Evolutionary conservation across 2,888 invertebrate genomes (phyloP), one percentile per base, ranked within the genome.

Genomic region (Eretmocerus hayati): DNA sequence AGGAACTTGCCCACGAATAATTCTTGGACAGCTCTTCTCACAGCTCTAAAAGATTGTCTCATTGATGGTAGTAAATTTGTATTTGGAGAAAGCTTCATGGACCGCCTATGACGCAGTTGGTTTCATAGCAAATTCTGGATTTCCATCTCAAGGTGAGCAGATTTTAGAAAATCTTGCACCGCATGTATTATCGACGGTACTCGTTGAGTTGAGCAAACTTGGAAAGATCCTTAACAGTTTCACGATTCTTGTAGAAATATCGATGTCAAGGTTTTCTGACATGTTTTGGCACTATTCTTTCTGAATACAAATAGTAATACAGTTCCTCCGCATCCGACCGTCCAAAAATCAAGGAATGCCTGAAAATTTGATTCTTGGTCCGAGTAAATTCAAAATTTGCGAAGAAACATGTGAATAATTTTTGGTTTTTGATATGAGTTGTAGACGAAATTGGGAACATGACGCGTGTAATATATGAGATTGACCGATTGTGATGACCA

Each of bases 11-110:
- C 32, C 4, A 18, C 8, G 5, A 47, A 31, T 23, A 42, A 33
- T 20, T 51, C 51, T 2, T 70, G 68, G 67, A 57, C 63, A 2
- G 48, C 52, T 15, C 56, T 71, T 4, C 51, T 66, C 16, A 59
- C 59, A 21, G 55, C 58, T 9, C 51, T 71, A 13, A 43, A 59
- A 9, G 63, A 66, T 23, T 67, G 68, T 6, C 59, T 70, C 9
- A 54, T 57, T 3, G 68, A 69, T 32, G 64, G 61, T 2, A 68
- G 59, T 56, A 62, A 63, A 48, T 62, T 69, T 0, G 58, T 71
- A 19, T 71, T 71, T 42, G 69, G 69, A 48, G 63, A 64, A 0
- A 67, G 69, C 50, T 33, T 64, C 65, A 2, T 71, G 71, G 71
- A 64, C 56, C 23, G 62, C 62, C 5, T 63, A 58, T 35, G 60